phyloP scores from a whole-genome alignment of 2,113 vertebrate species.

The Perca flavescens region DNA sequence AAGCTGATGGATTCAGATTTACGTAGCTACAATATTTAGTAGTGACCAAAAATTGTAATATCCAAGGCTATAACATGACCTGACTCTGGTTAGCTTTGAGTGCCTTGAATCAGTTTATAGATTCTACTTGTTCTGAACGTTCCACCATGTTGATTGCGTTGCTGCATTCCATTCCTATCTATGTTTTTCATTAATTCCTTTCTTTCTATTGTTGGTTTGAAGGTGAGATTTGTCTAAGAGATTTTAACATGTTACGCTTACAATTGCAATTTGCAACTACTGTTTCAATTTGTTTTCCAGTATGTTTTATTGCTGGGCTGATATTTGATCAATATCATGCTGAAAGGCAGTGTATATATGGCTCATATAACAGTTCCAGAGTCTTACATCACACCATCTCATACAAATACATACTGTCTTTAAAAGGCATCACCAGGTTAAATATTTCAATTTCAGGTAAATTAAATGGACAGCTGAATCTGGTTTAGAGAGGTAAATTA shows the following conservation, averaged over 20 bases:
- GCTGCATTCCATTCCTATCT: neutral
- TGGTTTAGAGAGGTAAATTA: constrained; percentile 4
- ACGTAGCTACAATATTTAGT: neutral
- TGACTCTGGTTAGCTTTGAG: neutral
- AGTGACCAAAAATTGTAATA: neutral
- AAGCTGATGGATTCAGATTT: neutral
- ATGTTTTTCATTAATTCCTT: neutral
- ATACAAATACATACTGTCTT: neutral
- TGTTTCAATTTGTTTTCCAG: neutral
- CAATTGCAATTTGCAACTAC: neutral
- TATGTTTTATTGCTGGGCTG: neutral
- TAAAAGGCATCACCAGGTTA: neutral
- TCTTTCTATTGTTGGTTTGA: neutral
- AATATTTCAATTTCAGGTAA: constrained; percentile 22
- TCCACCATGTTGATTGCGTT: neutral
- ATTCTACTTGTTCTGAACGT: neutral
- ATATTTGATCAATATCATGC: neutral
- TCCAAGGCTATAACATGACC: neutral
- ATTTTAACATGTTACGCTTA: neutral
- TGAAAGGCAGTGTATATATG: neutral
- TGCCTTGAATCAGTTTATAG: neutral
- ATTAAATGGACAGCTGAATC: constrained; percentile 1
- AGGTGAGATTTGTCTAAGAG: neutral
- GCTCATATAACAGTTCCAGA: neutral
- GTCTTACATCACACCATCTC: neutral